Percentiles rank a stretch among this genome's conserved stretches.
phyloP scores from a whole-genome alignment of 1,140 invertebrate species.

The Venustaconcha ellipsiformis region DNA sequence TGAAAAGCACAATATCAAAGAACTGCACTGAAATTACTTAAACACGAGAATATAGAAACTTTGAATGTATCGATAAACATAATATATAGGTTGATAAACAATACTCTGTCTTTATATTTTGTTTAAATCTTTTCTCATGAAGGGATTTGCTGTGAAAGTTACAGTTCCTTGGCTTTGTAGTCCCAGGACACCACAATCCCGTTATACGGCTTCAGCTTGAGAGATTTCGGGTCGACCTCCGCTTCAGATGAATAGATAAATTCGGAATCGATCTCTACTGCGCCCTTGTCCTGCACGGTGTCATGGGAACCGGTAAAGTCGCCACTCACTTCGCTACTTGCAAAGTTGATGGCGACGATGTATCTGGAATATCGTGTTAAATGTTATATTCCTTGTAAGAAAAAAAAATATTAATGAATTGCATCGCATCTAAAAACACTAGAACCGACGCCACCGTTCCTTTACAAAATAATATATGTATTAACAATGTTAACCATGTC shows the following conservation, averaged over 20 bases:
- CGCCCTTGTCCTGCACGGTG: constrained; percentile 43
- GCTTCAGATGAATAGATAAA: constrained; percentile 35
- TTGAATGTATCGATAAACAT: too few relatives aligned
- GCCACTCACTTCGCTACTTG: constrained; percentile 31
- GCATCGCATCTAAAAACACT: too few relatives aligned
- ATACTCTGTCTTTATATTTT: too few relatives aligned
- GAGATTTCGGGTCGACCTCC: constrained; percentile 37
- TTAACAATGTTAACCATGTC: too few relatives aligned
- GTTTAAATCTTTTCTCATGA: too few relatives aligned
- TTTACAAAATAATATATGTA: too few relatives aligned
- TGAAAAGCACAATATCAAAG: too few relatives aligned
- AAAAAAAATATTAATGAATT: neutral
- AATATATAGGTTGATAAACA: too few relatives aligned
- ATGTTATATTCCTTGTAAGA: too few relatives aligned
- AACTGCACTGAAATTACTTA: too few relatives aligned
- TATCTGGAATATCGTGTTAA: constrained; percentile 42
- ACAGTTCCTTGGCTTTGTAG: constrained; percentile 59
- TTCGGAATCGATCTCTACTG: constrained; percentile 42
- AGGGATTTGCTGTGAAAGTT: constrained; percentile 1
- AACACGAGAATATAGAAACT: too few relatives aligned
- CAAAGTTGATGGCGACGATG: constrained; percentile 63
- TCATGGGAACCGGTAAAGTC: constrained; percentile 43
- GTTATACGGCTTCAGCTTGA: constrained; percentile 49
- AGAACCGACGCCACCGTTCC: too few relatives aligned
- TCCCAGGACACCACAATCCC: constrained; percentile 63